phyloP scores from a whole-genome alignment of 2,797 vertebrate species.

The Fratercula arctica region DNA sequence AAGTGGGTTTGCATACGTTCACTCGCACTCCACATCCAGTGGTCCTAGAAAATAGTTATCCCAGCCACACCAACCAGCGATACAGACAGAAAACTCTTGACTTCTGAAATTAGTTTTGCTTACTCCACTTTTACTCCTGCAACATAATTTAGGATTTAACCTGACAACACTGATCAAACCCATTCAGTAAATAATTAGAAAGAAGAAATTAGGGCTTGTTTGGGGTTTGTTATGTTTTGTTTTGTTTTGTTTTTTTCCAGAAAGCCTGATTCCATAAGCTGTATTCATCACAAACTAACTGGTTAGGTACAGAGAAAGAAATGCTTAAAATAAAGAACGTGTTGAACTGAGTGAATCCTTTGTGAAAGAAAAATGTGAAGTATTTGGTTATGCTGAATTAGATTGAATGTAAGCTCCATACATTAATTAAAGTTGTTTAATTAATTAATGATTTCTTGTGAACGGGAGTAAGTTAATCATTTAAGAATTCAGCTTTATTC shows the following conservation, averaged over 20 bases:
- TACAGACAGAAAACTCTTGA: background rate
- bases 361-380: background rate
- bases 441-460: constrained; percentile 1
- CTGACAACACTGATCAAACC: background rate
- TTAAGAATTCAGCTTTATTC: background rate
- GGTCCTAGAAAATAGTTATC: background rate
- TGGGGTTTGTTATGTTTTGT: too few relatives aligned
- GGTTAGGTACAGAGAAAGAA: background rate
- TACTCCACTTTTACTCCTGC: background rate
- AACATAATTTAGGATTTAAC: background rate
- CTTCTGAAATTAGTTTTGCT: background rate
- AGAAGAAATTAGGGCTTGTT: background rate
- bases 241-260: too few relatives aligned
- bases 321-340: background rate
- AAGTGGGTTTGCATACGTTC: fast-evolving
- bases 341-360: background rate
- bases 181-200: background rate
- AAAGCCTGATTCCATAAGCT: background rate
- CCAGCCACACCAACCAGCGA: background rate
- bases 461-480: background rate
- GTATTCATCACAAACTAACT: background rate
- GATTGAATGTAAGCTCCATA: background rate
- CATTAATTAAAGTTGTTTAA: constrained; percentile 14
- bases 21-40: fast-evolving
- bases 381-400: background rate